A percentile compares a stretch with the other conserved stretches of the same genome.
phyloP scores from a whole-genome alignment of 2,888 invertebrate species.

The Drosophila putrida region DNA sequence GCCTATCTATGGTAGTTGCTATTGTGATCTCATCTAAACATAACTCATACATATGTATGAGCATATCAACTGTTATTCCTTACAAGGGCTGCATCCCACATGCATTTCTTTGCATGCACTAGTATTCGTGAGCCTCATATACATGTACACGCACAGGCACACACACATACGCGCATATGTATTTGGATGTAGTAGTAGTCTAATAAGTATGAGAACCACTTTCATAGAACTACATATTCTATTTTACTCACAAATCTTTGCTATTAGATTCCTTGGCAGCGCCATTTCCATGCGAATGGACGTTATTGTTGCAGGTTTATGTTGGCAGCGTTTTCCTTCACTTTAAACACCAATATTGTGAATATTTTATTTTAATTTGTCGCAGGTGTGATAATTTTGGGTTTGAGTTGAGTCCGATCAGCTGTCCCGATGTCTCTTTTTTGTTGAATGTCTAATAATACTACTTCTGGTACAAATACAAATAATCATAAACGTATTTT shows the following conservation, averaged over 20 bases:
- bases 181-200: slow-evolving; percentile 9
- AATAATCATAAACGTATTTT: slow-evolving; percentile 31
- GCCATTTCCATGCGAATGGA: slow-evolving; percentile 84
- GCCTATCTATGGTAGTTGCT: slow-evolving; percentile 13
- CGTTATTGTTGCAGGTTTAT: slow-evolving; percentile 37
- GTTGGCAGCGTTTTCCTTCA: slow-evolving; percentile 8
- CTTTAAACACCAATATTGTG: slow-evolving; percentile 21
- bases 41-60: slow-evolving; percentile 6
- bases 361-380: slow-evolving; percentile 62
- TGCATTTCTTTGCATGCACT: slow-evolving; percentile 19
- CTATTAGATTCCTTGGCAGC: slow-evolving; percentile 84
- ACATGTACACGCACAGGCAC: slow-evolving; percentile 1
- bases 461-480: slow-evolving; percentile 26
- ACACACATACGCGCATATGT: slow-evolving; percentile 1
- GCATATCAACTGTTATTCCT: slow-evolving; percentile 31
- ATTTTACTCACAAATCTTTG: slow-evolving; percentile 85
- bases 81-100: slow-evolving; percentile 56
- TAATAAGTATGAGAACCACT: slow-evolving; percentile 40
- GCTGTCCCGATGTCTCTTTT: slow-evolving; percentile 54
- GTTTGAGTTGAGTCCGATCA: slow-evolving; percentile 40
- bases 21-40: slow-evolving; percentile 47
- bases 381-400: slow-evolving; percentile 67
- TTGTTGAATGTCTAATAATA: slow-evolving; percentile 18
- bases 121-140: background rate
- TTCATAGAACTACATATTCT: slow-evolving; percentile 40